Evolutionary conservation across 2,113 vertebrate genomes (phyloP), one percentile per base, ranked within the genome.

Genomic region (Eidolon helvum): DNA sequence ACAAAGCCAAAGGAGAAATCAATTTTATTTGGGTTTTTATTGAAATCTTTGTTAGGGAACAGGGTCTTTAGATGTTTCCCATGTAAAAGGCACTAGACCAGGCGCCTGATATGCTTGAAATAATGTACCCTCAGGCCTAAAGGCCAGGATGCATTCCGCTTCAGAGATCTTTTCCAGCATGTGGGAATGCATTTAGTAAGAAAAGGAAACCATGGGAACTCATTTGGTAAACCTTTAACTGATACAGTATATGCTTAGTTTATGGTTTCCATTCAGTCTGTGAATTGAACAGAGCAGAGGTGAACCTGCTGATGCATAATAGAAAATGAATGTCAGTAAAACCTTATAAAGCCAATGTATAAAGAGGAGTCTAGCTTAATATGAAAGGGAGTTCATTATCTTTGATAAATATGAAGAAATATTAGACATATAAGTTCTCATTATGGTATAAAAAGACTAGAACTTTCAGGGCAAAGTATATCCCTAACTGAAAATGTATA

Each of bases 81-180:
- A 97, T 97, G 97, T 95, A 98, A 98, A 95, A 97, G 45, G 1
- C 94, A 92, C 78, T 97, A 96, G 98, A 97, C 89, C 68, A 69
- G 65, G 96, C 94, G 95, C 87, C 82, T 96, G 96, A 96, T 94
- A 95, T 98, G 96, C 35, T 53, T 98, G 95, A 98, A 98, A 98
- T 87, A 98, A 97, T 93, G 93, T 53, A 96, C 96, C 97, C 98
- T 33, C 80, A 95, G 97, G 97, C 94, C 97, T 98, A 96, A 97
- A 98, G 96, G 66, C 97, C 87, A 66, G 74, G 97, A 98, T 95
- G 48, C 95, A 98, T 98, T 98, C 97, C 82, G 65, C 96, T 98
- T 98, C 96, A 97, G 97, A 98, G 98, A 98, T 98, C 97, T 97
- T 99, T 98, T 95, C 97, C 90, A 97, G 61, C 93, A 88, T 91